Conservation (phyloP, 2,113 vertebrate genomes). For the Crocuta crocuta region DNA sequence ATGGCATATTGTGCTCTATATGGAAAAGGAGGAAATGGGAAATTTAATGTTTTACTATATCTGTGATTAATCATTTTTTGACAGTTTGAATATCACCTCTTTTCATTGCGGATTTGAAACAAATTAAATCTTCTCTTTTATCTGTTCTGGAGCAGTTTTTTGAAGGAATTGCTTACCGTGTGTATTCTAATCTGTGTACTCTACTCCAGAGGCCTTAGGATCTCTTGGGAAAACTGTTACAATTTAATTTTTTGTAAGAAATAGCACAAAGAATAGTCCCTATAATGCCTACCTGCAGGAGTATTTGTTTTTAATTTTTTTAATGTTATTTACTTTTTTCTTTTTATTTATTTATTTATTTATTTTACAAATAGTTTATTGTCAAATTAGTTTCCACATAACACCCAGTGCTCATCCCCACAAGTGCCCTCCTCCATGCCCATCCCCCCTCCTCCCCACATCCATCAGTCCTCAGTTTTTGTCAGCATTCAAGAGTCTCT, state of each 20-base stretch:
- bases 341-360: too few species aligned
- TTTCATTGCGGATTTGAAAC: conserved; percentile 6
- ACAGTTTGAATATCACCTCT: neutral
- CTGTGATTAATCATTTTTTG: conserved; percentile 48
- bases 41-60: conserved; percentile 11
- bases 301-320: neutral
- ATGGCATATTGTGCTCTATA: neutral
- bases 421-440: too few species aligned
- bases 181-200: neutral
- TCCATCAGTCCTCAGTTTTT: too few species aligned
- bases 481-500: too few species aligned
- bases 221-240: conserved; percentile 8
- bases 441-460: too few species aligned
- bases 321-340: too few species aligned
- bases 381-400: too few species aligned
- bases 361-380: too few species aligned
- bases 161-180: conserved; percentile 9
- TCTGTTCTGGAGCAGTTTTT: neutral
- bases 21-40: neutral
- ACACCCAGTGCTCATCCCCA: too few species aligned
- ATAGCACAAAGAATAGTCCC: neutral
- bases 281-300: neutral
- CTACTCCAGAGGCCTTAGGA: neutral
- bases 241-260: conserved; percentile 33
- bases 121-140: neutral